Conservation (phyloP, 2,113 vertebrate species). For the Desmodus rotundus region DNA sequence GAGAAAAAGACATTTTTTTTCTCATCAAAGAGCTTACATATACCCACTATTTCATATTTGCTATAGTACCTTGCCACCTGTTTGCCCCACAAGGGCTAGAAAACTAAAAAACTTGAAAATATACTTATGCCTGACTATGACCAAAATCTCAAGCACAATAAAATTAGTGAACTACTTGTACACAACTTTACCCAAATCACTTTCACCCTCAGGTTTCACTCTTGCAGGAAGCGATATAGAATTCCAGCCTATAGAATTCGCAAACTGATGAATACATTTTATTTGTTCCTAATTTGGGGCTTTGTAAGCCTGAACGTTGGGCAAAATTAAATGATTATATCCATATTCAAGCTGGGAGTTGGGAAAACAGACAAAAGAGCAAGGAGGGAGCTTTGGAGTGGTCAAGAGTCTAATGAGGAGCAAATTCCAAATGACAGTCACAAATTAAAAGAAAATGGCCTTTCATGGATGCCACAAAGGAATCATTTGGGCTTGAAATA, state of each 20-base stretch:
- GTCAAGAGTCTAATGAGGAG: background rate
- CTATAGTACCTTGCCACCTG: background rate
- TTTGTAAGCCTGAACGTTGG: background rate
- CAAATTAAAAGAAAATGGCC: constrained; percentile 12
- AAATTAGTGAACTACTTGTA: background rate
- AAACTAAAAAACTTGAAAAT: background rate
- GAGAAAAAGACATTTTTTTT: background rate
- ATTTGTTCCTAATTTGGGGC: background rate
- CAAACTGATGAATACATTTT: background rate
- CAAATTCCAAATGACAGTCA: constrained; percentile 2
- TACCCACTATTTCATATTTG: background rate
- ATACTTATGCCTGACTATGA: background rate
- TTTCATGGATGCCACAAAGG: background rate
- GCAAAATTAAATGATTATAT: background rate
- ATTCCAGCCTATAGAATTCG: background rate
- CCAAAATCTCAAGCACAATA: constrained; percentile 18
- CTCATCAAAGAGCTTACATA: background rate
- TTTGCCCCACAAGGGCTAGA: background rate
- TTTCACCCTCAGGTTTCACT: background rate
- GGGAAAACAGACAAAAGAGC: background rate
- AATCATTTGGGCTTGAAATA: background rate
- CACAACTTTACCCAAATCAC: background rate
- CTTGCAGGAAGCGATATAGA: background rate
- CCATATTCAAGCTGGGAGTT: background rate
- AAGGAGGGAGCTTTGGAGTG: background rate